A percentile compares a stretch with the other conserved stretches of the same genome.
Conservation (phyloP, 1,140 invertebrate genomes). For the Zophobas morio region DNA sequence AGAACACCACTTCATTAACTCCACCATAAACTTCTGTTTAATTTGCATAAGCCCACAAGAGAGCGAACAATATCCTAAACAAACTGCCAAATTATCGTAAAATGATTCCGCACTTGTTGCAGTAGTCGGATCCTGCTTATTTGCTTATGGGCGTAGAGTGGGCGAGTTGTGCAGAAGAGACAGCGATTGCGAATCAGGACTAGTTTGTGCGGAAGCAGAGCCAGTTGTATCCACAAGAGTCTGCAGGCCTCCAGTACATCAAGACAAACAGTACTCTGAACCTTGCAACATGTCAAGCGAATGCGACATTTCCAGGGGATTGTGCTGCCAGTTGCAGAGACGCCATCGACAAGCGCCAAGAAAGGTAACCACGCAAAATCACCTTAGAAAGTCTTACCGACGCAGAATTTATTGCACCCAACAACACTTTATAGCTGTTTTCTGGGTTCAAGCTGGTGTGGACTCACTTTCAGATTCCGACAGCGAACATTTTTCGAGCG, state of each 20-base stretch:
- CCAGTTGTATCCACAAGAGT: conserved; percentile 72
- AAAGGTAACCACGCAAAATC: conserved; percentile 73
- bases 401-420: too few species aligned
- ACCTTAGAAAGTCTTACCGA: too few species aligned
- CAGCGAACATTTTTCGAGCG: too few species aligned
- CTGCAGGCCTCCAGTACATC: conserved; percentile 82
- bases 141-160: conserved; percentile 79
- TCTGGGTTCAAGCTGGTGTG: too few species aligned
- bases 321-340: conserved; percentile 90
- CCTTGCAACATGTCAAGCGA: conserved; percentile 87
- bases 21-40: too few species aligned
- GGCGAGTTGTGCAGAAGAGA: conserved; percentile 82
- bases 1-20: too few species aligned
- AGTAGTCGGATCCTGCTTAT: conserved; percentile 81
- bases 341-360: conserved; percentile 86
- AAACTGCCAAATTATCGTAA: neutral
- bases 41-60: too few species aligned
- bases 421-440: too few species aligned
- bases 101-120: conserved; percentile 38
- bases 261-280: conserved; percentile 88
- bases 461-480: too few species aligned
- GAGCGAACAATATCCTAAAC: neutral
- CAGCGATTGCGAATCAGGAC: conserved; percentile 82
- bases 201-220: conserved; percentile 76
- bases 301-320: conserved; percentile 86